These are phyloP conservation scores for Barbus barbus DNA, from an alignment of 2,113 vertebrate genomes.

Conservation along the genomic window DNA sequence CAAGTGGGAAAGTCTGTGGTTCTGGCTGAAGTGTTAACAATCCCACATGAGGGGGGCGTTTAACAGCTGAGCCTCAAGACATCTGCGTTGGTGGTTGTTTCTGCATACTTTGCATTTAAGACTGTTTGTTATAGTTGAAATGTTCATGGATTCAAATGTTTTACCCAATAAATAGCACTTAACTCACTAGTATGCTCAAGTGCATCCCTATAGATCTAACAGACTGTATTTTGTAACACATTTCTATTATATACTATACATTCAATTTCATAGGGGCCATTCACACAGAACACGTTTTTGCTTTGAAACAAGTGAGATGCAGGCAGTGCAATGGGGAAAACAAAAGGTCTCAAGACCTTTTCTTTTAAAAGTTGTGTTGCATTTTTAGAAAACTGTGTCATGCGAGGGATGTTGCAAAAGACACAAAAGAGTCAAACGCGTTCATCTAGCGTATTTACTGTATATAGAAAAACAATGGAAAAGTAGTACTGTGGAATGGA, in stretches of 20 bases:
- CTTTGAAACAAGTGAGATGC: not conserved
- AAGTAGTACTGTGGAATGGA: not conserved
- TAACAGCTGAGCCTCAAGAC: constrained; percentile 40
- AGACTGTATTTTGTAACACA: not conserved
- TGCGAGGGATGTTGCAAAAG: not conserved
- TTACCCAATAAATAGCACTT: not conserved
- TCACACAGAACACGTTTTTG: not conserved
- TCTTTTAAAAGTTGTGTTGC: too few relatives aligned
- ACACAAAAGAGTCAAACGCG: not conserved
- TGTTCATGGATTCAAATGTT: not conserved
- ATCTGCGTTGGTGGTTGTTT: constrained; percentile 23
- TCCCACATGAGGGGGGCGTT: not conserved
- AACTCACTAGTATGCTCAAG: not conserved
- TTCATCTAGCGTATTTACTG: not conserved
- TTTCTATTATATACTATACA: not conserved
- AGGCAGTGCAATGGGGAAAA: not conserved
- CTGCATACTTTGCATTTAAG: not conserved
- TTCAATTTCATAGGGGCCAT: not conserved
- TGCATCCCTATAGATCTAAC: not conserved
- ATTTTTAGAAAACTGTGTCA: too few relatives aligned
- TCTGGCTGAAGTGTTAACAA: constrained; percentile 22
- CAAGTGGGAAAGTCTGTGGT: not conserved
- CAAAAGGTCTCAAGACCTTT: not conserved
- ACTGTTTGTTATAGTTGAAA: not conserved
- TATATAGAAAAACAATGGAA: not conserved